Base-by-base conservation (phyloP, 2,888 invertebrate genomes). In the Synanthedon myopaeformis region DNA sequence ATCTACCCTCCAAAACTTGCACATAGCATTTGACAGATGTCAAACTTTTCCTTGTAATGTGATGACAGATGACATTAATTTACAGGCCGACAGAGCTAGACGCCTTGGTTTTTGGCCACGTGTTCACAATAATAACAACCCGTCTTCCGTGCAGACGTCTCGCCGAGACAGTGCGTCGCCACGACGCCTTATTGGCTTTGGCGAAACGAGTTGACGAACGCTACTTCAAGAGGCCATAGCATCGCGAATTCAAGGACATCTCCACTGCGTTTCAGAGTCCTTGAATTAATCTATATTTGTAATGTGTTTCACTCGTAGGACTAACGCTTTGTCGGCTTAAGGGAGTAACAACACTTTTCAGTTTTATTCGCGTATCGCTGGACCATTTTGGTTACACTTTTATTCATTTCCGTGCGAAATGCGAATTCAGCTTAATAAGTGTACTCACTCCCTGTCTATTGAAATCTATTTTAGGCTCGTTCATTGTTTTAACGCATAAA, bases 41-140 rank as follows among this genome's bases (percentile, higher is more conserved):
- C 23, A 23, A 23, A 5, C 23, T 5, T 4, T 23, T 23, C 5
- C 23, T 10, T 35, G 35, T 35, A 10, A 35, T 35, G 10, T 35
- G 35, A 10, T 35, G 35, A 11, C 17, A 49, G 35, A 35, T 35
- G 10, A 11, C 17, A 49, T 54, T 64, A 57, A 58, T 65, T 80
- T 88, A 62, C 88, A 95, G 95, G 53, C 97, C 98, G 1, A 97
- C 97, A 41, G 98, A 99, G 81, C 85, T 98, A 58, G 99, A 99
- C 82, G 98, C 98, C 2, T 83, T 99, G 42, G 95, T 97, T 0
- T 99, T 98, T 89, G 99, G 98, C 0, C 99, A 99, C 82, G 90
- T 99, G n/a, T 99, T 94, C 83, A 95, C 96, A 0, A 93, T 99
- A 62, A 88, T 98, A 56, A 98, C 98, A 6, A 97, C 96, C 4